Conservation (phyloP, 2,888 invertebrate genomes). For the Steinernema scapterisci region DNA sequence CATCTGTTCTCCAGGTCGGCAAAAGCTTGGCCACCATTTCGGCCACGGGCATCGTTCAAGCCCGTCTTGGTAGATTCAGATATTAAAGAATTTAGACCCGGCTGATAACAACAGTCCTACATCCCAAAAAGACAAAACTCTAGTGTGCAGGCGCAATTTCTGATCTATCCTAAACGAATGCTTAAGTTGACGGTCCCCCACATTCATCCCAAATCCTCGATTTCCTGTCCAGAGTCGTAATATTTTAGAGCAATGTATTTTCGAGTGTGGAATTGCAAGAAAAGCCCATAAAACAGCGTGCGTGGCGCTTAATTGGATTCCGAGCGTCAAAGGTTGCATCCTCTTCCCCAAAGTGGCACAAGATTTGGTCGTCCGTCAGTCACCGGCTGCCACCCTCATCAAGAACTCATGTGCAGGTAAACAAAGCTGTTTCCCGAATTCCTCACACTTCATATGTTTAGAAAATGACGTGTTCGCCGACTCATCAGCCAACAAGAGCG, state of each 20-base stretch:
- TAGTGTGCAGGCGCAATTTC: too few relatives aligned
- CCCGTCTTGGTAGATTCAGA: too few relatives aligned
- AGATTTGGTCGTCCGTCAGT: constrained; percentile 4
- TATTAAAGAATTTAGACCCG: too few relatives aligned
- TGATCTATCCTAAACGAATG: too few relatives aligned
- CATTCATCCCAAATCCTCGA: too few relatives aligned
- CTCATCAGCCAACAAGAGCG: background rate
- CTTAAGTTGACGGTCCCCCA: too few relatives aligned
- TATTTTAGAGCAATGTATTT: constrained; percentile 10
- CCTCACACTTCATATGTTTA: background rate
- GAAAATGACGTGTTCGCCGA: constrained; percentile 23
- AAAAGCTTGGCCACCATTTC: too few relatives aligned
- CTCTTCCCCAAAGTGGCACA: background rate
- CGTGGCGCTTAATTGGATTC: constrained; percentile 10
- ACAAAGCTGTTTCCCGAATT: background rate
- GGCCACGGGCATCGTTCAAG: too few relatives aligned
- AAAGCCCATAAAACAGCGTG: constrained; percentile 14
- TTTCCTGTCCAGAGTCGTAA: too few relatives aligned
- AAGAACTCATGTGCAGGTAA: constrained; percentile 15
- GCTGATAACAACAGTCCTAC: too few relatives aligned
- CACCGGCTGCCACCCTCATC: background rate
- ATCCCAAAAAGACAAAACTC: too few relatives aligned
- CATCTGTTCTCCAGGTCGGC: too few relatives aligned
- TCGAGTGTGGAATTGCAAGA: constrained; percentile 17
- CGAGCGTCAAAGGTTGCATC: constrained; percentile 1